phyloP scores from a whole-genome alignment of 1,140 invertebrate species.

The Papilio dardanus region DNA sequence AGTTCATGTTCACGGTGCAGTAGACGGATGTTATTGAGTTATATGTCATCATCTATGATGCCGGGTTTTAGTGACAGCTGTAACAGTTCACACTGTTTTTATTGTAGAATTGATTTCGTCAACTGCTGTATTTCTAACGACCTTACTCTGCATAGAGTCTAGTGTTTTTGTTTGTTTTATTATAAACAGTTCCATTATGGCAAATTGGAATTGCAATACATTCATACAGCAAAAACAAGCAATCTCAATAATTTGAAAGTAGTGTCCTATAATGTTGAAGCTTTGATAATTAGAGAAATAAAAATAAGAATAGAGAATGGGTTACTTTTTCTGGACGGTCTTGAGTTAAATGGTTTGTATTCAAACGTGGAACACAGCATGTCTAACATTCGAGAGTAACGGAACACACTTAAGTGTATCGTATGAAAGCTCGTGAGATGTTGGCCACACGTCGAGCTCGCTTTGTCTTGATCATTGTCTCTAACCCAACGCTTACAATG shows the following conservation, averaged over 20 bases:
- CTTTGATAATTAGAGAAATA: background rate
- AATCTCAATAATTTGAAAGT: background rate
- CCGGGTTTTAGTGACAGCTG: background rate
- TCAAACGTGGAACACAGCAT: constrained; percentile 1
- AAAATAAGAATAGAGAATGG: background rate
- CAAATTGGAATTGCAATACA: no score
- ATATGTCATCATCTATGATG: constrained; percentile 4
- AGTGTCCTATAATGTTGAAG: background rate
- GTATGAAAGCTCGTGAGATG: constrained; percentile 52
- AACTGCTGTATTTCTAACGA: background rate
- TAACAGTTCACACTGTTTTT: background rate
- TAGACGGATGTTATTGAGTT: constrained; percentile 28
- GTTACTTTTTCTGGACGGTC: background rate
- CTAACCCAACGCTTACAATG: constrained; percentile 61
- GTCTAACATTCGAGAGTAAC: constrained; percentile 49
- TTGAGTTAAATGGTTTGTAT: constrained; percentile 18
- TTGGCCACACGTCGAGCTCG: constrained; percentile 67
- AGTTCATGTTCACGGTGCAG: constrained; percentile 60
- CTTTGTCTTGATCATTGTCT: constrained; percentile 73
- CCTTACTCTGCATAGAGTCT: background rate
- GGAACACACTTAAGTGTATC: constrained; percentile 44
- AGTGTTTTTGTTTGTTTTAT: no score
- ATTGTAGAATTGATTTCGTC: background rate
- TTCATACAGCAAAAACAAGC: no score
- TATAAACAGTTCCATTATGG: no score